Conservation (phyloP, 2,888 invertebrate species). For the Parascotia fuliginaria region DNA sequence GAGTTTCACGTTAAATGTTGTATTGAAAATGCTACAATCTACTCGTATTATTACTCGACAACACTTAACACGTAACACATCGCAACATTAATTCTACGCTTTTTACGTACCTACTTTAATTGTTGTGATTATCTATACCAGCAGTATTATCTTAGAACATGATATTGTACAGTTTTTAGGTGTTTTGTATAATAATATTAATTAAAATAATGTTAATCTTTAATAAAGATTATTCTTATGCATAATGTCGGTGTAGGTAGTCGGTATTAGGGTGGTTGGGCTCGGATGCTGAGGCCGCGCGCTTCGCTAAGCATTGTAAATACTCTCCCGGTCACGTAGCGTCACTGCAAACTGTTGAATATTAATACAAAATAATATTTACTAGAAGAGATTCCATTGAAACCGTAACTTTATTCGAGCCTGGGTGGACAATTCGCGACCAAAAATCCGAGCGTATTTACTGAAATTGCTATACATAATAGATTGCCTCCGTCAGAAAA, state of each 20-base stretch:
- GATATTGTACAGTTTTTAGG: no score
- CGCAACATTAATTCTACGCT: no score
- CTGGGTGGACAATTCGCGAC: conserved; percentile 52
- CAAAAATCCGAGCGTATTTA: conserved; percentile 18
- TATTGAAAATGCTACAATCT: background rate
- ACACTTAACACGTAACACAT: background rate
- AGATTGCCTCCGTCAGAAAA: background rate
- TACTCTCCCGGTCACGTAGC: conserved; percentile 78
- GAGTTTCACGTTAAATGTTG: background rate
- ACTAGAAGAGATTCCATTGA: conserved; percentile 61
- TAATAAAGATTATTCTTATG: conserved; percentile 55
- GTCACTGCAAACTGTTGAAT: conserved; percentile 79
- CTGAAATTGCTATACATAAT: background rate
- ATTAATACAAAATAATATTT: conserved; percentile 78
- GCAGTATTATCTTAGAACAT: no score
- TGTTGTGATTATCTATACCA: no score
- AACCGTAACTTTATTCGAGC: conserved; percentile 53
- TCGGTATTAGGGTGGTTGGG: conserved; percentile 41
- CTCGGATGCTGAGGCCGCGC: conserved; percentile 59
- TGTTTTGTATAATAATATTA: conserved; percentile 12
- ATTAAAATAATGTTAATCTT: conserved; percentile 27
- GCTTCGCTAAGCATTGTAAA: conserved; percentile 80
- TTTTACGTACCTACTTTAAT: no score
- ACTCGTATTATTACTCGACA: background rate
- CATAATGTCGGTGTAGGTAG: conserved; percentile 52